Percentiles rank a stretch among this genome's conserved stretches.
phyloP scores from a whole-genome alignment of 2,113 vertebrate genomes.

The Morone saxatilis region DNA sequence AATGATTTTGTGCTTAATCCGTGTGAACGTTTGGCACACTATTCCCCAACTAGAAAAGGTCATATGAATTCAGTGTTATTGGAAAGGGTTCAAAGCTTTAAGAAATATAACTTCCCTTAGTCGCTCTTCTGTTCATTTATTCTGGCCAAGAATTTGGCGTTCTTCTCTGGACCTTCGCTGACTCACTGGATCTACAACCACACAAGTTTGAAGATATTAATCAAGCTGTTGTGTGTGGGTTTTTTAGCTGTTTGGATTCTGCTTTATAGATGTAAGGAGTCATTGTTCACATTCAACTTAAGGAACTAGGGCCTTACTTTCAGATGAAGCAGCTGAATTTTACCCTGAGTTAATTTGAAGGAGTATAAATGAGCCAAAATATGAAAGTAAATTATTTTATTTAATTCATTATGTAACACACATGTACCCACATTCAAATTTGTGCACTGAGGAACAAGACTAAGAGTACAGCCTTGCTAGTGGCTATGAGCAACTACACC shows the following conservation, averaged over 20 bases:
- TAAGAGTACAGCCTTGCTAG: too few species aligned
- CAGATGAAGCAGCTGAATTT: too few species aligned
- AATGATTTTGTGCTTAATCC: slow-evolving; percentile 78
- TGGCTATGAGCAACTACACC: too few species aligned
- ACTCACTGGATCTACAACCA: slow-evolving; percentile 24
- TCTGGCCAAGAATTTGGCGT: background rate
- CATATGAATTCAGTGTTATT: slow-evolving; percentile 70
- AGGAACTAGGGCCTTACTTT: too few species aligned
- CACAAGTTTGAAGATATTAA: slow-evolving; percentile 29
- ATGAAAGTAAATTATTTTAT: too few species aligned
- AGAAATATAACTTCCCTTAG: slow-evolving; percentile 70
- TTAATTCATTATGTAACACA: too few species aligned
- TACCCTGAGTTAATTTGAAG: too few species aligned
- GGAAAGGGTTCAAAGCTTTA: slow-evolving; percentile 72
- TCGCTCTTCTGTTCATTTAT: slow-evolving; percentile 34
- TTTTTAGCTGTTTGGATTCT: background rate
- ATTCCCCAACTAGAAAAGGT: slow-evolving; percentile 75
- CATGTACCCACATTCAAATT: too few species aligned
- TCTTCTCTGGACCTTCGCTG: slow-evolving; percentile 15
- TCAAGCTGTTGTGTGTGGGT: slow-evolving; percentile 1
- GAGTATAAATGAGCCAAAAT: too few species aligned
- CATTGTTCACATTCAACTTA: background rate
- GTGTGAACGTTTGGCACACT: slow-evolving; percentile 56
- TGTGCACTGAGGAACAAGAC: too few species aligned
- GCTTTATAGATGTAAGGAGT: background rate